phyloP scores from a whole-genome alignment of 2,113 vertebrate genomes.

The Anoura caudifer region DNA sequence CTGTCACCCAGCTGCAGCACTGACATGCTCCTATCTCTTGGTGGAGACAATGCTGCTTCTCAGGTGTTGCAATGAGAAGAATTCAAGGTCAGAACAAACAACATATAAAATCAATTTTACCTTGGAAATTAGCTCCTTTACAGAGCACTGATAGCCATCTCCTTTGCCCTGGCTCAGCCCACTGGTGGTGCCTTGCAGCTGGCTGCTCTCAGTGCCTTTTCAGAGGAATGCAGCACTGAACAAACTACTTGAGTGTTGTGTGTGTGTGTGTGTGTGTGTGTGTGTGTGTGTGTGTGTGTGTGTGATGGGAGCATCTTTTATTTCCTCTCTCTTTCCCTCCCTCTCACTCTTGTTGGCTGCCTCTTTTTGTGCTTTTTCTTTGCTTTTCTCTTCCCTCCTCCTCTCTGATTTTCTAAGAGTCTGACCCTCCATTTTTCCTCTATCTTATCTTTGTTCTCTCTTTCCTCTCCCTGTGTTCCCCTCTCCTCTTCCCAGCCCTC shows the following conservation, averaged over 20 bases:
- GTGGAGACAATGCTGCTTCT: neutral
- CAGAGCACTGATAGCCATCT: neutral
- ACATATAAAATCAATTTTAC: conserved; percentile 53
- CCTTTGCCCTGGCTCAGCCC: neutral
- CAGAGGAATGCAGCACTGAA: neutral
- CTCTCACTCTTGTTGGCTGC: neutral
- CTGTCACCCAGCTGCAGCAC: fast-evolving
- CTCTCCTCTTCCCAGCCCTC: neutral
- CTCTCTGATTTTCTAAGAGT: neutral
- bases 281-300: neutral
- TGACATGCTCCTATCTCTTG: neutral
- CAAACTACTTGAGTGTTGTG: neutral
- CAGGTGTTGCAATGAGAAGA: neutral
- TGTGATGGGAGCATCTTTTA: neutral
- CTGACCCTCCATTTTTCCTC: neutral
- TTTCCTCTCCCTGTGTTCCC: fast-evolving
- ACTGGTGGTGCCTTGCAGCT: neutral
- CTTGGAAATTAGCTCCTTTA: conserved; percentile 4
- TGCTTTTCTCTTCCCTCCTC: neutral
- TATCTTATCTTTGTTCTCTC: neutral
- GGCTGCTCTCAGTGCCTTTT: neutral
- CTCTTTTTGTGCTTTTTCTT: neutral
- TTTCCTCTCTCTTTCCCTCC: neutral
- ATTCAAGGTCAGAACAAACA: conserved; percentile 66
- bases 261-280: neutral